Base-by-base conservation (phyloP, 2,113 vertebrate genomes). In the Solenodon paradoxus region DNA sequence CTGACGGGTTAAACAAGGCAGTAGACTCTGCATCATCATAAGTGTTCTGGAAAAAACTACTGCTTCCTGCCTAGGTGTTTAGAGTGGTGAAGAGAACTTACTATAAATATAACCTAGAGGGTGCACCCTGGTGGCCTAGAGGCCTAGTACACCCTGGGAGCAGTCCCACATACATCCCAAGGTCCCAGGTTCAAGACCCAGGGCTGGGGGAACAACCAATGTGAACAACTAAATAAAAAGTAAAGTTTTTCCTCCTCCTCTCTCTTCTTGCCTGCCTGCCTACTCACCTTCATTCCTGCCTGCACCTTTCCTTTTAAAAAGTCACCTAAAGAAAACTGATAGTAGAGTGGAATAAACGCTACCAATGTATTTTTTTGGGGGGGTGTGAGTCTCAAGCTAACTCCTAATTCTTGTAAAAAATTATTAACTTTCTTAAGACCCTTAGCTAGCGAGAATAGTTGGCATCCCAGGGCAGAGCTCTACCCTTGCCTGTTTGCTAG, bases 361-460 rank as follows among this genome's bases (percentile, higher is more conserved):
- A 63, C 47, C n/a, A 24, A 16, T n/a, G 40, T 77, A 38, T 61
- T 45, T 28, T 35, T n/a, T 59, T n/a, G 20, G 8, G 20, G 64
- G 30, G 11, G 8, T 42, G 9, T 53, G 85, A 55, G 42, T 86
- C 74, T 95, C 82, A 47, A 69, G 79, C 45, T 57, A 79, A 68
- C 59, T 69, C 53, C 68, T 57, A 63, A 86, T 93, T 86, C n/a
- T n/a, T n/a, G n/a, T n/a, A n/a, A n/a, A n/a, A n/a, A 9, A 79
- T 90, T 95, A n/a, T 32, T 35, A 20, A 10, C 81, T 87, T 87
- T 35, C 38, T n/a, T 19, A 42, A 80, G 78, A 64, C 88, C 89
- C 68, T 80, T 57, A 63, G 88, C 59, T 94, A 7, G 69, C 81
- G 75, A 93, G 83, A 90, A 88, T 94, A 96, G 83, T 97, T 98